Evolutionary conservation across 2,113 vertebrate genomes (phyloP), one percentile per base, ranked within the genome.

Genomic region (Tragulus kanchil): DNA sequence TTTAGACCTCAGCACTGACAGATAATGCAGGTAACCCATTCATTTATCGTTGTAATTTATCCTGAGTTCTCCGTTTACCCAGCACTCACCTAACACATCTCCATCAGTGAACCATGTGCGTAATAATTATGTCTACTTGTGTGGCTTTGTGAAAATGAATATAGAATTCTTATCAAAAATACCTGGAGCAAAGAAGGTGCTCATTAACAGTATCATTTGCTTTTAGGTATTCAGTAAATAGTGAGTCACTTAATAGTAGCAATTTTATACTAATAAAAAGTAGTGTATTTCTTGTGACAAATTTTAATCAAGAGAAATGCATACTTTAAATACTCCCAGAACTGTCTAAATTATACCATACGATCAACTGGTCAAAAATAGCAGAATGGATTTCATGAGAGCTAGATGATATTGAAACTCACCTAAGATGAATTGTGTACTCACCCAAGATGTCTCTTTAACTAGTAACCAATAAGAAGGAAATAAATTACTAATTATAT

Each of bases 301-400:
- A 78, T 50, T 77, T 71, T 25, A 78, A 71, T 89, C 28, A 56
- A 19, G 85, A 45, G 56, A 71, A 92, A 62, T 75, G 8, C 28
- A 83, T 77, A n/a, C 36, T 54, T 85, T 69, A 94, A 77, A 31
- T 16, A 13, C 54, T 58, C 54, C 75, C 16, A 59, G 36, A 83
- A 85, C n/a, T 36, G 8, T 89, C 19, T 90, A n/a, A 67, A 73
- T 81, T 93, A 21, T 45, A 69, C 26, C 85, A 69, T 42, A 28
- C 3, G 69, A 48, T 82, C 25, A 89, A 92, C 69, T 6, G 5
- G 25, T 64, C 21, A 52, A 85, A 85, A 67, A 79, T 4, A 62
- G 4, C 48, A 90, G 56, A 79, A 83, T 89, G 13, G 75, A 79
- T 79, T 94, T 90, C 69, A 59, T 90, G 42, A 87, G 96, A 86